Base-by-base conservation (phyloP, 92 coral and sea anemone species). In the Phenganax subtilis region DNA sequence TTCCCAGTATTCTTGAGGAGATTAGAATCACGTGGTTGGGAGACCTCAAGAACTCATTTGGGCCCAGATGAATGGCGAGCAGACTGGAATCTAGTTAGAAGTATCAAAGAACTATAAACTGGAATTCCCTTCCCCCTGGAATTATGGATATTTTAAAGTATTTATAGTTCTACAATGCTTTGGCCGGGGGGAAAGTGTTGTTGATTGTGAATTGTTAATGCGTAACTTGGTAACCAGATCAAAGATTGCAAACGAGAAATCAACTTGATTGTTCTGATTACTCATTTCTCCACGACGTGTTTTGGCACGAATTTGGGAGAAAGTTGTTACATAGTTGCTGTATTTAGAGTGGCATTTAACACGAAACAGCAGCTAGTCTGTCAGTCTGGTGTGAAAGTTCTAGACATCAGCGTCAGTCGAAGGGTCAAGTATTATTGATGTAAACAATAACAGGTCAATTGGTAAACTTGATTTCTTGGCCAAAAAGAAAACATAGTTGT, bases 41-140 rank as follows among this genome's bases (percentile, higher is more conserved):
- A 87, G 85, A 90, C 96, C 55, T 88, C 96, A 68, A 90, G 97
- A 51, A 96, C 91, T 6, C 99, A 96, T 79, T 81, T 96, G 52
- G 96, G 97, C 6, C 92, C 97, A 20, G 89, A 96, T 72, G 99
- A 96, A 72, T 96, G 99, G 99, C 88, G 99, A 29, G 89, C 92
- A 15, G 89, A 88, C 80, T 96, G 99, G 99, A 90, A 87, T 56
- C 65, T 87, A 12, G 47, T 59, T 16, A 56, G 54, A 29, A 76
- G 56, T 4, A 12, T 20, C 53, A 76, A 76, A 60, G 20, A 60
- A 57, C 81, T 57, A 27, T 76, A 52, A 60, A 59, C 47, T 30
- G 70, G 27, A 64, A 64, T 10, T 64, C 0, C 3, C 72, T 16
- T 17, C 73, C 73, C 73, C 73, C 54, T 68, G 54, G 30, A 37